Base-by-base conservation (phyloP, 2,888 invertebrate genomes). In the Nemoura dubitans region DNA sequence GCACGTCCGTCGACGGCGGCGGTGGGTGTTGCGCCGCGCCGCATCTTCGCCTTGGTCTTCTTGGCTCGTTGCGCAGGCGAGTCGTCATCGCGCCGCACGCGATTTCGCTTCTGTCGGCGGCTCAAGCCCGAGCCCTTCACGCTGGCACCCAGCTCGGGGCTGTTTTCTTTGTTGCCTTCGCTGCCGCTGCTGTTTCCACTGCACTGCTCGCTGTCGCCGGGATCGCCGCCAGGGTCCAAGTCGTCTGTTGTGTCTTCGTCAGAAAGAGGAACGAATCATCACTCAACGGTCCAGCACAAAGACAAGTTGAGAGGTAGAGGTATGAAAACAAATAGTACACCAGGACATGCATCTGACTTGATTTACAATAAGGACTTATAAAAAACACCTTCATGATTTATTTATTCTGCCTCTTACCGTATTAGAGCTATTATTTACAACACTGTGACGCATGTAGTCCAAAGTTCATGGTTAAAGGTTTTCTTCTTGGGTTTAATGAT, bases 41-140 rank as follows among this genome's bases (percentile, higher is more conserved):
- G 84, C 76, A 88, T 86, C 87, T 89, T 89, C 43, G 88, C 81
- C 88, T 89, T 90, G 89, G 89, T 90, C 86, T 82, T 89, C 59
- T 78, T 85, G 36, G 84, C 85, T 81, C 80, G 84, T 29, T 89
- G 90, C 0, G 89, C 89, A 14, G 90, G 89, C 2, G 89, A 89
- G 83, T 88, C 87, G 86, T 90, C 89, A 76, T 89, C 89, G 76
- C 89, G 89, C 25, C 90, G 88, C 16, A 88, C 87, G 25, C 93
- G 91, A 89, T 94, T 94, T 89, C 93, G 93, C 21, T 92, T 91
- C 89, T 93, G 93, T 0, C 93, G 90, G 0, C 93, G 91, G 76
- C 92, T 91, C 92, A 94, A 93, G 29, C 85, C 86, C 77, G 43
- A 85, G 76, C 76, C 86, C 84, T 86, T 86, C 42, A n/a, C 82